Conservation (phyloP, 2,797 vertebrate genomes). For the Xenops minutus region DNA sequence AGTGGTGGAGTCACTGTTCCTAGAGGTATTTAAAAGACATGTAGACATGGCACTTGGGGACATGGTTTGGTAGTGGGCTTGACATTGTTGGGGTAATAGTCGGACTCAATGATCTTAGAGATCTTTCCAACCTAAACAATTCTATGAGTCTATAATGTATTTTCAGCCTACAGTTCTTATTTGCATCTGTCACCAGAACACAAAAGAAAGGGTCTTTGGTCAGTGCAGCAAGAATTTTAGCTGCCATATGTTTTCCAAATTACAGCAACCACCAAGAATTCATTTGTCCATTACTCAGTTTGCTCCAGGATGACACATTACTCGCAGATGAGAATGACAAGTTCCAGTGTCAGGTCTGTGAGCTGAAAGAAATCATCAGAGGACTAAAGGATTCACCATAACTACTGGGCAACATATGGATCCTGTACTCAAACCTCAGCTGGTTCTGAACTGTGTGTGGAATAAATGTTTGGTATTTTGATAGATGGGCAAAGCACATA, state of each 20-base stretch:
- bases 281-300: not conserved
- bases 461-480: not conserved
- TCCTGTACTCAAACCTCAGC: not conserved
- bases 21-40: not conserved
- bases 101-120: not conserved
- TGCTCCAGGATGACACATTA: not conserved
- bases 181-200: not conserved
- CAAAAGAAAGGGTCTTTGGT: not conserved
- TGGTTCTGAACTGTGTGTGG: not conserved
- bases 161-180: not conserved
- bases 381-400: not conserved
- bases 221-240: not conserved
- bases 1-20: not conserved
- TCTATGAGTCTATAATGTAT: not conserved
- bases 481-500: not conserved
- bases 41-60: not conserved
- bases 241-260: not conserved
- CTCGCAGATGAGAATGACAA: not conserved
- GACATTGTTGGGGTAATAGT: not conserved
- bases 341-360: not conserved
- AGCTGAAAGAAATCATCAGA: not conserved
- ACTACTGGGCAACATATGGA: not conserved
- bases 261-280: not conserved
- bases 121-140: not conserved
- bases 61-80: not conserved